Percentiles rank a stretch among this genome's conserved stretches.
phyloP scores from a whole-genome alignment of 1,140 invertebrate species.

The Oedothorax gibbosus region DNA sequence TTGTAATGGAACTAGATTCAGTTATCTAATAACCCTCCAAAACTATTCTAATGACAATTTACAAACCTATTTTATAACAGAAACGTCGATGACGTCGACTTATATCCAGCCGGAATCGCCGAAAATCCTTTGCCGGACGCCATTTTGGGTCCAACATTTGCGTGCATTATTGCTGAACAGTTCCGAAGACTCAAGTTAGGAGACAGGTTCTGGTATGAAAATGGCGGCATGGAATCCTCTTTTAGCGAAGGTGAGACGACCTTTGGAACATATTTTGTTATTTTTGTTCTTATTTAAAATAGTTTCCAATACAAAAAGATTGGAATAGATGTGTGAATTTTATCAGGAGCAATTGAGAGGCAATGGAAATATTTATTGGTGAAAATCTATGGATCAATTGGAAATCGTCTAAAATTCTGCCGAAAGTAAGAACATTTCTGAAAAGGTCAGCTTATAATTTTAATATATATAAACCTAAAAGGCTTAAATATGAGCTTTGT shows the following conservation, averaged over 20 bases:
- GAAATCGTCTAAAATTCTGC: too few relatives aligned
- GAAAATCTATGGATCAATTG: too few relatives aligned
- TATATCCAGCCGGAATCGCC: slow-evolving; percentile 74
- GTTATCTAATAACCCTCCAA: not conserved
- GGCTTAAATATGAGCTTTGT: too few relatives aligned
- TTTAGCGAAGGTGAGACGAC: slow-evolving; percentile 60
- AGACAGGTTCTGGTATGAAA: slow-evolving; percentile 71
- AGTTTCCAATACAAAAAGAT: too few relatives aligned
- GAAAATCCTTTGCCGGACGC: slow-evolving; percentile 77
- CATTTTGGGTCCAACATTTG: slow-evolving; percentile 93
- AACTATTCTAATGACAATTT: not conserved
- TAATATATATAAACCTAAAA: too few relatives aligned
- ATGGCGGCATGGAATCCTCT: slow-evolving; percentile 62
- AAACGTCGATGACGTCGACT: slow-evolving; percentile 76
- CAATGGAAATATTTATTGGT: too few relatives aligned
- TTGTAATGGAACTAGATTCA: too few relatives aligned
- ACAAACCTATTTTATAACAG: slow-evolving; percentile 2
- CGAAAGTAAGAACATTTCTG: too few relatives aligned
- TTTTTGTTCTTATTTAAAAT: too few relatives aligned
- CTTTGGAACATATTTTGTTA: not conserved
- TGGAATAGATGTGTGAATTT: too few relatives aligned
- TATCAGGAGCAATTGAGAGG: too few relatives aligned
- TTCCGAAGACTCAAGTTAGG: slow-evolving; percentile 83
- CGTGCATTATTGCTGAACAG: slow-evolving; percentile 95
- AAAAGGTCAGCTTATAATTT: too few relatives aligned